These are phyloP conservation scores for Musca vetustissima DNA, from an alignment of 1,140 invertebrate species.

Conservation along the genomic window DNA sequence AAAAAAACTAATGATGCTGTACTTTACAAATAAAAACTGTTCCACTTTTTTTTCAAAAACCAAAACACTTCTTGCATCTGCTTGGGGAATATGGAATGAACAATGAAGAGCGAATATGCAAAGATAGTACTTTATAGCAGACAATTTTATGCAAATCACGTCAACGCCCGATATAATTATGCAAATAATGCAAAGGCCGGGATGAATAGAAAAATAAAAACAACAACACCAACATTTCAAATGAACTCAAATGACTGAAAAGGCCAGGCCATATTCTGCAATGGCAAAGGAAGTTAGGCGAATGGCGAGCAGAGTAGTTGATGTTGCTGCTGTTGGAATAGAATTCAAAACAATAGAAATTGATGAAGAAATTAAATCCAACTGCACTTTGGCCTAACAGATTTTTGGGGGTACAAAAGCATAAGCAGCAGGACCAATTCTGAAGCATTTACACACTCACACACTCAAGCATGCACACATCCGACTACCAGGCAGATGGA, in stretches of 20 bases:
- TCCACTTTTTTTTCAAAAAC: too few species aligned
- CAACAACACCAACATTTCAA: constrained; percentile 1
- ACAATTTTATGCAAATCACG: constrained; percentile 22
- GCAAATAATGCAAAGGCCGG: background rate
- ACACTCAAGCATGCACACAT: background rate
- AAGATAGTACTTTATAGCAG: background rate
- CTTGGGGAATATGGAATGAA: background rate
- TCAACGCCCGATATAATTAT: constrained; percentile 23
- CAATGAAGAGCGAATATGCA: background rate
- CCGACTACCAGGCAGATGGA: too few species aligned
- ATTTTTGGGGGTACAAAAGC: too few species aligned
- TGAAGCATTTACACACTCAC: background rate
- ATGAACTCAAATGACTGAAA: background rate
- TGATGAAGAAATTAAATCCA: constrained; percentile 24
- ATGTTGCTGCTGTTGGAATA: background rate
- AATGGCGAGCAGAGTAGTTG: background rate
- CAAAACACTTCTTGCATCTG: background rate
- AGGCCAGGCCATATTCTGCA: background rate
- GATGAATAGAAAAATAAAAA: background rate
- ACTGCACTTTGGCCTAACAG: background rate
- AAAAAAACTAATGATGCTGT: too few species aligned
- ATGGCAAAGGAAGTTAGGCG: background rate
- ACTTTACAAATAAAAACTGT: too few species aligned
- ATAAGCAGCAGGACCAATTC: background rate
- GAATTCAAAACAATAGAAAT: constrained; percentile 7